phyloP scores from a whole-genome alignment of 2,113 vertebrate species.

The Pelecanus crispus region DNA sequence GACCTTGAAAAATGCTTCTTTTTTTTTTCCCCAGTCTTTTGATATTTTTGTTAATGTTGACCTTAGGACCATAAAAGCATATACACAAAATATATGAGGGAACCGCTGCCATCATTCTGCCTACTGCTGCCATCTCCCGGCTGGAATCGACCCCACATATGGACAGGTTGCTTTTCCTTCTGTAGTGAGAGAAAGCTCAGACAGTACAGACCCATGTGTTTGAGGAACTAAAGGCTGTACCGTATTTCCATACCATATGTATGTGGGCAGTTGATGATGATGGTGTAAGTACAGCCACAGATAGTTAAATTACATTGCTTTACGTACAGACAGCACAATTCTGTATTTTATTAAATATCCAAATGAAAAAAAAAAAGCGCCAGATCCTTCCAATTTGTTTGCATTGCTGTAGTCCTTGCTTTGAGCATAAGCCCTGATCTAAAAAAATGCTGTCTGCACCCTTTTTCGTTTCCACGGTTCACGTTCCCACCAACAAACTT shows the following conservation, averaged over 20 bases:
- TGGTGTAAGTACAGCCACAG: neutral
- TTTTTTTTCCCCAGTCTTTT: neutral
- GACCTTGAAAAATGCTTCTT: neutral
- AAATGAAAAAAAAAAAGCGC: neutral
- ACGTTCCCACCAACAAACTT: neutral
- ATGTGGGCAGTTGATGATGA: neutral
- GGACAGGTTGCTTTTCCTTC: neutral
- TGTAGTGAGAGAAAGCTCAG: neutral
- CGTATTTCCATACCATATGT: neutral
- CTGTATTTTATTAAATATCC: neutral
- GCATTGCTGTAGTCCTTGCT: neutral
- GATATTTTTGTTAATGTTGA: neutral
- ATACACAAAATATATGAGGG: neutral
- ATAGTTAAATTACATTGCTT: neutral
- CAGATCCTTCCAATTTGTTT: neutral
- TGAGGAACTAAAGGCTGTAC: neutral
- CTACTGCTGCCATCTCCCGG: constrained; percentile 35
- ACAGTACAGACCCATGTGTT: neutral
- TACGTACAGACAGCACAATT: neutral
- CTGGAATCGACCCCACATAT: neutral
- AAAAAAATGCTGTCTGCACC: neutral
- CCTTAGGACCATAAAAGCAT: neutral
- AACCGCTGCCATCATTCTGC: neutral
- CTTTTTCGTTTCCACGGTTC: neutral
- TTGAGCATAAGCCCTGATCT: neutral